These are phyloP conservation scores for Petrolisthes manimaculis DNA, from an alignment of 2,888 invertebrate genomes.

Conservation along the genomic window DNA sequence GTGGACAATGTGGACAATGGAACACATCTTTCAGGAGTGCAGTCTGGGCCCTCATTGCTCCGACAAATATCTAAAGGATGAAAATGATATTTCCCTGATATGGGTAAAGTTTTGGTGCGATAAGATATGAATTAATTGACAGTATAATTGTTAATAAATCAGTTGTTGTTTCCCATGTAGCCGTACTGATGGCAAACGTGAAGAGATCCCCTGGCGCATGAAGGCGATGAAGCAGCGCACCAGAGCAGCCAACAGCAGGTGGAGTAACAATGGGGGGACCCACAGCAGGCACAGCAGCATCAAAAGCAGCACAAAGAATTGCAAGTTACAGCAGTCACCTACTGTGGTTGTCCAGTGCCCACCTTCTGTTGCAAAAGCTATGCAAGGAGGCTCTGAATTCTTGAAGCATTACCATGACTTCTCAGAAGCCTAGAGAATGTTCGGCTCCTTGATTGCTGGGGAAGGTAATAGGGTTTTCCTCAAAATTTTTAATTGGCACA, in stretches of 20 bases:
- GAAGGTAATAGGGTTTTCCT: too few species aligned
- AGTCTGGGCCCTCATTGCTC: too few species aligned
- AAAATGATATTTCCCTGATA: too few species aligned
- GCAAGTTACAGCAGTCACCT: constrained; percentile 13
- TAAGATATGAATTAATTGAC: too few species aligned
- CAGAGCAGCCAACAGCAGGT: constrained; percentile 49
- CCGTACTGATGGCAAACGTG: constrained; percentile 56
- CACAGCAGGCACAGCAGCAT: constrained; percentile 57
- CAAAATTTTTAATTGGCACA: too few species aligned
- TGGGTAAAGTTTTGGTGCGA: too few species aligned
- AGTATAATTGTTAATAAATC: neutral
- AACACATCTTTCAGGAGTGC: too few species aligned
- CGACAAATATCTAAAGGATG: too few species aligned
- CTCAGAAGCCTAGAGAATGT: too few species aligned
- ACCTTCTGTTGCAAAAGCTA: neutral
- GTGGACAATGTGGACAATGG: too few species aligned
- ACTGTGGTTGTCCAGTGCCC: neutral
- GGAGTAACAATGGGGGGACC: constrained; percentile 51
- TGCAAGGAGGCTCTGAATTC: neutral
- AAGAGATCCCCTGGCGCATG: constrained; percentile 56
- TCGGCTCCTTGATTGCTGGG: too few species aligned
- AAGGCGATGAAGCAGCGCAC: constrained; percentile 63
- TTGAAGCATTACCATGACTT: too few species aligned
- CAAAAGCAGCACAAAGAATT: constrained; percentile 39
- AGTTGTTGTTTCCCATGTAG: constrained; percentile 4